Evolutionary conservation across 2,797 vertebrate species (phyloP), one percentile per base, ranked within the genome.

Genomic region (Sebastes steindachneri): DNA sequence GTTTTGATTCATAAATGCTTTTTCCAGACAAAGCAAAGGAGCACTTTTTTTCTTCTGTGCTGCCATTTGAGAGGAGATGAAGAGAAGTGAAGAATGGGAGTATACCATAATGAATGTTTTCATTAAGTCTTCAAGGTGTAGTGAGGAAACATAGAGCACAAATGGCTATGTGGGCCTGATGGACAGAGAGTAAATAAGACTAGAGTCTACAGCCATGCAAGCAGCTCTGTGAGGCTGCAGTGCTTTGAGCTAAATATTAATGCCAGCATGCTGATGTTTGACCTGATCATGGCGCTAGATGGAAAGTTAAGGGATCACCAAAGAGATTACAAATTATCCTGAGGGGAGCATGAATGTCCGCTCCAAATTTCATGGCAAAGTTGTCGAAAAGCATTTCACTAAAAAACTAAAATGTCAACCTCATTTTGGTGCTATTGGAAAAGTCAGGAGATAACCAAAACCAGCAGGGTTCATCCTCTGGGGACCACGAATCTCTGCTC

Each of bases 1-100:
- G 65, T 73, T 83, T 86, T 84, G 85, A 82, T 88, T 89, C 74
- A 82, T 75, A 87, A 86, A 90, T 75, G 77, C 66, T 75, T 80
- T 89, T 90, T 84, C 71, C 73, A 86, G 83, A 88, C 82, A 87
- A 90, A 88, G 83, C 60, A 66, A 73, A 83, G 54, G 28, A 86
- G 72, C 68, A 26, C 26, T 76, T 78, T 48, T 53, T 72, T 82
- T 41, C 33, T 73, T 80, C 71, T 75, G 28, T 29, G 26, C 65
- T 64, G 37, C 51, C 35, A 29, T 58, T 81, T 66, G 71, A 7
- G 29, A 55, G 37, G 25, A 87, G 78, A 88, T 80, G 59, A 84
- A 85, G 51, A 41, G 60, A 68, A 64, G 54, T 5, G 1, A 33
- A 69, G 58, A 69, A 53, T 54, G 2, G 9, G 35, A 73, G 23